These are phyloP conservation scores for Lophura nycthemera DNA, from an alignment of 2,113 vertebrate species.

Conservation along the genomic window DNA sequence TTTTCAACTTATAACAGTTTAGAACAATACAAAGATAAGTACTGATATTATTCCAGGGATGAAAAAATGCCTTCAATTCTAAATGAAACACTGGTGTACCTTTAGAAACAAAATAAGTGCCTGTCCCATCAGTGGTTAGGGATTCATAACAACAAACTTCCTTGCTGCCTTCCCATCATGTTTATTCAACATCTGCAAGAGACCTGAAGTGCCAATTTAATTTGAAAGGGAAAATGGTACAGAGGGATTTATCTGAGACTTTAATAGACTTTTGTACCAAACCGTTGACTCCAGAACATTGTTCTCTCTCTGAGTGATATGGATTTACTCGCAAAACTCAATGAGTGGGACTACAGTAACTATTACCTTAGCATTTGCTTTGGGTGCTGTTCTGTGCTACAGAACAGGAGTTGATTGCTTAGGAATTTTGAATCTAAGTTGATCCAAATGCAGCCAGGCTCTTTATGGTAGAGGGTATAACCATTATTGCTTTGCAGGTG, in stretches of 20 bases:
- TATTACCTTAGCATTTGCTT: accelerated
- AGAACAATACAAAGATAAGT: too few species aligned
- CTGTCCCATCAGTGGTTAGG: not conserved
- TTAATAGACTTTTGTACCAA: not conserved
- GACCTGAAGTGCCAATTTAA: not conserved
- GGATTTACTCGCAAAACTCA: not conserved
- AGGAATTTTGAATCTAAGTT: not conserved
- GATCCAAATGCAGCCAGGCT: not conserved
- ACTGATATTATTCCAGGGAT: not conserved
- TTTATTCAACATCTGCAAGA: not conserved
- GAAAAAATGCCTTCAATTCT: not conserved
- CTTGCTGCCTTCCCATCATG: not conserved
- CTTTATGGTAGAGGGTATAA: not conserved
- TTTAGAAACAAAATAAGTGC: not conserved
- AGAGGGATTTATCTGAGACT: not conserved
- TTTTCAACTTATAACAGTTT: not conserved
- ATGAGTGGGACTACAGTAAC: not conserved
- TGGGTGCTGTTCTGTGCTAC: not conserved
- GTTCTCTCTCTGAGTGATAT: not conserved
- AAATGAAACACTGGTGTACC: not conserved
- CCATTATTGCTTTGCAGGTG: conserved; percentile 27
- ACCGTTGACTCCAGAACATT: not conserved
- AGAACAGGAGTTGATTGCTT: not conserved
- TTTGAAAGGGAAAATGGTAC: not conserved
- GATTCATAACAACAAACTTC: not conserved